These are phyloP conservation scores for Psilopsiagon aymara DNA, from an alignment of 2,113 vertebrate species.

Conservation along the genomic window DNA sequence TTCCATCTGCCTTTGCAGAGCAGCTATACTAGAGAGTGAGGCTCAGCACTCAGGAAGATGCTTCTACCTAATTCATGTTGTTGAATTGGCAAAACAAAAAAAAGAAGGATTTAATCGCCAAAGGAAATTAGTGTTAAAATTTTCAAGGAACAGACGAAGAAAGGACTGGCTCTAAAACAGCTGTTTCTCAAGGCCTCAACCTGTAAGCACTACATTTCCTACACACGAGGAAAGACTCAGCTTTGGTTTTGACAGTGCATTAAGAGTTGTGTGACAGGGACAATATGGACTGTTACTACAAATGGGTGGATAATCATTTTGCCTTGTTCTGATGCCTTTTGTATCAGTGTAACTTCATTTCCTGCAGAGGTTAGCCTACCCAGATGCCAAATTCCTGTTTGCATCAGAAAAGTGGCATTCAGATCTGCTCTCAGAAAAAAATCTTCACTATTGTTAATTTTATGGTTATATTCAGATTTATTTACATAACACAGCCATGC, in stretches of 20 bases:
- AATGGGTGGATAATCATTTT: not conserved
- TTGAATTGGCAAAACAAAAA: not conserved
- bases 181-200: not conserved
- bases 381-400: not conserved
- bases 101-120: not conserved
- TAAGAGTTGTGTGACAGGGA: not conserved
- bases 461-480: not conserved
- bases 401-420: not conserved
- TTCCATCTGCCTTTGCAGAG: not conserved
- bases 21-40: not conserved
- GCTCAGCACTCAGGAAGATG: not conserved
- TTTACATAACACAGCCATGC: not conserved
- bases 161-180: not conserved
- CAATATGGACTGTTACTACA: not conserved
- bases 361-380: not conserved
- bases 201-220: not conserved
- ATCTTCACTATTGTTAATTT: not conserved
- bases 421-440: not conserved
- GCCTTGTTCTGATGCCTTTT: rapidly evolving
- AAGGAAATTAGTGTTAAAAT: not conserved
- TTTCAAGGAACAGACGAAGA: not conserved
- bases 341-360: not conserved
- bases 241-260: not conserved
- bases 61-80: not conserved
- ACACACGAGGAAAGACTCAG: not conserved